Percentiles rank a stretch among this genome's conserved stretches.
These are phyloP conservation scores for Pseudococcus jackbeardsleyi DNA, from an alignment of 2,888 invertebrate species.

Conservation along the genomic window DNA sequence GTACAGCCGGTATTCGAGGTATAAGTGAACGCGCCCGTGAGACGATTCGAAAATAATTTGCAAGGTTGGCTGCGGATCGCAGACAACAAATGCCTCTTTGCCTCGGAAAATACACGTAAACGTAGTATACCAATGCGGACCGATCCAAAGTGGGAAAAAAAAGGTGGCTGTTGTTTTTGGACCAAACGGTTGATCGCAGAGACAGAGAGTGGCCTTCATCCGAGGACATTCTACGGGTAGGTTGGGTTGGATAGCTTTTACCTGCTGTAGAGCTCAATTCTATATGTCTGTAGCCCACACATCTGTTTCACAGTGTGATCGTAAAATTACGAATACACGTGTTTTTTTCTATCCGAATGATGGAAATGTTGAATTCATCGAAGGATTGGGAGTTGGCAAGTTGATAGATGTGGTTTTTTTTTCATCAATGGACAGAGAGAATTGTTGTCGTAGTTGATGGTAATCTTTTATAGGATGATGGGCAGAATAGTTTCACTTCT, in stretches of 20 bases:
- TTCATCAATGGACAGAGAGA: not conserved
- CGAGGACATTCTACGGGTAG: conserved; percentile 56
- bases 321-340: conserved; percentile 46
- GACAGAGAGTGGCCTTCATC: conserved; percentile 51
- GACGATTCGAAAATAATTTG: conserved; percentile 52
- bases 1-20: not conserved
- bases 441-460: not conserved
- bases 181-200: conserved; percentile 45
- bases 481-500: not conserved
- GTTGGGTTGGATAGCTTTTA: conserved; percentile 57
- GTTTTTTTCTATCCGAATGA: not conserved
- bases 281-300: conserved; percentile 56
- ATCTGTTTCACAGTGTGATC: conserved; percentile 56
- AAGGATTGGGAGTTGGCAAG: not conserved
- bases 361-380: not conserved
- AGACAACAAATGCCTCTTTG: conserved; percentile 48
- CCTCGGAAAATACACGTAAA: not conserved
- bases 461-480: not conserved
- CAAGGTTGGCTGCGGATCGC: conserved; percentile 44
- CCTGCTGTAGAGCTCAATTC: conserved; percentile 56
- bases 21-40: conserved; percentile 44
- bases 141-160: conserved; percentile 25
- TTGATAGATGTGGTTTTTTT: not conserved
- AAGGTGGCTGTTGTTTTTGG: conserved; percentile 54
- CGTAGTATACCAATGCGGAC: not conserved